Conservation (phyloP, 2,888 invertebrate species). For the Leptopilina myrica region DNA sequence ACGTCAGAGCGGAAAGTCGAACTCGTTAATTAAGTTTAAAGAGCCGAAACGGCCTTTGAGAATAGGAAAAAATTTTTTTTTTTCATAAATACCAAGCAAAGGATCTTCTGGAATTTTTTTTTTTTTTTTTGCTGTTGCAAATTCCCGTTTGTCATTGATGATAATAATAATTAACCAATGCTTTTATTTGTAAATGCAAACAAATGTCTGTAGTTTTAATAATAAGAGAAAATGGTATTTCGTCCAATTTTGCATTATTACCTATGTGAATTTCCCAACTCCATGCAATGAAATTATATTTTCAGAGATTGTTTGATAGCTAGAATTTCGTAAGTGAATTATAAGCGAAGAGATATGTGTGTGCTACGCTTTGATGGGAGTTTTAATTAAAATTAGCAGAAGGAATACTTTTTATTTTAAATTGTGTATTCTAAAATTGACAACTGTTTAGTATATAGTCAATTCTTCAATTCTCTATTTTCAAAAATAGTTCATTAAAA, state of each 20-base stretch:
- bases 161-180: too few species aligned
- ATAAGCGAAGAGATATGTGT: not conserved
- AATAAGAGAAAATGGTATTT: too few species aligned
- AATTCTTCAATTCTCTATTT: too few species aligned
- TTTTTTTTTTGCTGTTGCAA: not conserved
- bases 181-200: too few species aligned
- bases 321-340: not conserved
- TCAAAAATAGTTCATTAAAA: too few species aligned
- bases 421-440: too few species aligned
- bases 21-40: slow-evolving; percentile 39
- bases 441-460: too few species aligned
- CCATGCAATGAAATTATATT: not conserved
- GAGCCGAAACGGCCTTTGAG: slow-evolving; percentile 27
- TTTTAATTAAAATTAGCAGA: too few species aligned
- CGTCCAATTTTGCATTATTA: slow-evolving; percentile 6
- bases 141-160: too few species aligned
- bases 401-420: too few species aligned
- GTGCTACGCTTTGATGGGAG: not conserved
- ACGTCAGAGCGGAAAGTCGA: slow-evolving; percentile 39
- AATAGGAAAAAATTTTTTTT: slow-evolving; percentile 28
- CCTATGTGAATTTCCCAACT: not conserved
- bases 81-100: not conserved
- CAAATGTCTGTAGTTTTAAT: too few species aligned
- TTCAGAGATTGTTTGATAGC: slow-evolving; percentile 4
- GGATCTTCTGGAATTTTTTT: not conserved